Percentiles rank a stretch among this genome's conserved stretches.
Evolutionary conservation across 2,888 invertebrate species (phyloP).

Genomic region (Microplitis deprimator): DNA sequence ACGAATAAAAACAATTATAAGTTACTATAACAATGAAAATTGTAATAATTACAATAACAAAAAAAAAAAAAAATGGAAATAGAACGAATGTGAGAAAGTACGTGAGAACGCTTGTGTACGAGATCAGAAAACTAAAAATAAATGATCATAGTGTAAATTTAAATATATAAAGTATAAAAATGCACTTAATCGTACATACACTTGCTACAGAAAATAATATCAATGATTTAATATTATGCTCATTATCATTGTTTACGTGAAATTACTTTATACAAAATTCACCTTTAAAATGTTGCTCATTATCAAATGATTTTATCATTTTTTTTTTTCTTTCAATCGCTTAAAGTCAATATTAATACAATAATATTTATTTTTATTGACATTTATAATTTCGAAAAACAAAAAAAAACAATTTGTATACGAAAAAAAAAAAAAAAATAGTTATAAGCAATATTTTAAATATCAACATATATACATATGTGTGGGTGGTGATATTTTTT

Average conservation of each 20-base stretch:
- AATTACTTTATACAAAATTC: too few relatives aligned
- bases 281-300: constrained; percentile 22
- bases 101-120: constrained; percentile 41
- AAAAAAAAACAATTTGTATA: constrained; percentile 37
- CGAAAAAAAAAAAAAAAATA: constrained; percentile 16
- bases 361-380: too few relatives aligned
- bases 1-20: not conserved
- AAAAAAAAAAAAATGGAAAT: not conserved
- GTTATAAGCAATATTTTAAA: constrained; percentile 16
- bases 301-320: not conserved
- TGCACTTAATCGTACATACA: constrained; percentile 24
- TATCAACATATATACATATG: not conserved
- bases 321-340: not conserved
- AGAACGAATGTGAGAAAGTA: constrained; percentile 37
- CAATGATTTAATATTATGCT: too few relatives aligned
- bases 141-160: constrained; percentile 16
- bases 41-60: constrained; percentile 14
- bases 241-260: too few relatives aligned
- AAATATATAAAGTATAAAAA: not conserved
- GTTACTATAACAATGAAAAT: not conserved
- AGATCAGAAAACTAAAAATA: constrained; percentile 28
- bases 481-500: not conserved
- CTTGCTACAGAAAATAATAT: not conserved
- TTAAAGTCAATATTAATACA: too few relatives aligned
- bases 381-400: not conserved